Evolutionary conservation across 1,140 invertebrate species (phyloP).

Genomic region (Listronotus bonariensis): DNA sequence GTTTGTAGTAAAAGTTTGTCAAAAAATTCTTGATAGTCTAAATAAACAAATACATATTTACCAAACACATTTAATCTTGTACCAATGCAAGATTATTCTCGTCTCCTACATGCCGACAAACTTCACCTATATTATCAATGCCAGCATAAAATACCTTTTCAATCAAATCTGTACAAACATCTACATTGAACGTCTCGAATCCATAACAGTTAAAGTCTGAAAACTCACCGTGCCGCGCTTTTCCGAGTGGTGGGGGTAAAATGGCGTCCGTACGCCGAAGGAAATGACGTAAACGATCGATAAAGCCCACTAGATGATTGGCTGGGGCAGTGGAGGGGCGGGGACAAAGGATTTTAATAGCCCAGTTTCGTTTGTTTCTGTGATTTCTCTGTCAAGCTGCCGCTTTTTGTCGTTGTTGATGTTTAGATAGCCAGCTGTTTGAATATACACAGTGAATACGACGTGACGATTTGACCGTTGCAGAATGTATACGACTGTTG

Average conservation of each 20-base stretch:
- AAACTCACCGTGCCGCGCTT: neutral
- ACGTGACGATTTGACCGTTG: too few species aligned
- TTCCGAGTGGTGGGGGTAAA: conserved; percentile 1
- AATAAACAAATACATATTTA: too few species aligned
- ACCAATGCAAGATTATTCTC: too few species aligned
- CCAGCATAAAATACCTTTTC: too few species aligned
- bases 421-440: conserved; percentile 5
- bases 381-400: neutral
- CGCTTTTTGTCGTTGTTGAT: conserved; percentile 6
- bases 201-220: neutral
- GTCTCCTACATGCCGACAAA: too few species aligned
- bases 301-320: conserved; percentile 4
- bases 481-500: too few species aligned
- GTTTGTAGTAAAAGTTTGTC: too few species aligned
- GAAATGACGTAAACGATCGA: conserved; percentile 3
- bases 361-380: conserved; percentile 2
- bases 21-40: too few species aligned
- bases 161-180: conserved; percentile 9
- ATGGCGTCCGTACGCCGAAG: conserved; percentile 5
- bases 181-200: neutral
- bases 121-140: too few species aligned
- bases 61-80: too few species aligned
- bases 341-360: neutral
- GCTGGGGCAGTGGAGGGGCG: neutral
- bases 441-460: too few species aligned